phyloP scores from a whole-genome alignment of 2,113 vertebrate genomes.

The Thoracochromis brauschi region DNA sequence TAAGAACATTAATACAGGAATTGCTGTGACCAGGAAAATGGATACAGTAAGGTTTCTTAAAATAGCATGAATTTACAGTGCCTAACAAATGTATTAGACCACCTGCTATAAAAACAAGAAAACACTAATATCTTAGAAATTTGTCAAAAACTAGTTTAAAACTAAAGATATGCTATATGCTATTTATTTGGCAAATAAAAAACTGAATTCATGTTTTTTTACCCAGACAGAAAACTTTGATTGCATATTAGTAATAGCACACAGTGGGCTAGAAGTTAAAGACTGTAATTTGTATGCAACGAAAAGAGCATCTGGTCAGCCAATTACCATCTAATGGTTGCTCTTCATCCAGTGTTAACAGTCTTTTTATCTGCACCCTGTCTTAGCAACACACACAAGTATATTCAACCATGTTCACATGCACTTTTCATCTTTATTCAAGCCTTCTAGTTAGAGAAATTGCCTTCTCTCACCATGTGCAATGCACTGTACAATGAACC shows the following conservation, averaged over 20 bases:
- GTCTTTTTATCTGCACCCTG: constrained; percentile 19
- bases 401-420: background rate
- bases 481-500: constrained; percentile 13
- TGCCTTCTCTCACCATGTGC: background rate
- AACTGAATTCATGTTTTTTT: background rate
- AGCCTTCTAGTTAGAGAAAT: background rate
- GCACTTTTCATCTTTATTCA: background rate
- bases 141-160: background rate
- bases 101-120: background rate
- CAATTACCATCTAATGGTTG: constrained; percentile 48
- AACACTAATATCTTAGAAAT: background rate
- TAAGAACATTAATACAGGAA: background rate
- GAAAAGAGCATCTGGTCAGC: constrained; percentile 53
- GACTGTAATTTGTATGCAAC: constrained; percentile 49
- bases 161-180: background rate
- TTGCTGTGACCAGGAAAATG: background rate
- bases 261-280: constrained; percentile 30
- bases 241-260: constrained; percentile 4
- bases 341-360: constrained; percentile 50
- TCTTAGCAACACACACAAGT: background rate
- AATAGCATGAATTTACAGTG: background rate
- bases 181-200: background rate
- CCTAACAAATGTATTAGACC: background rate
- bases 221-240: background rate
- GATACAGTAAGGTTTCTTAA: background rate